Conservation (phyloP, 2,888 invertebrate genomes). For the Deilephila porcellus region DNA sequence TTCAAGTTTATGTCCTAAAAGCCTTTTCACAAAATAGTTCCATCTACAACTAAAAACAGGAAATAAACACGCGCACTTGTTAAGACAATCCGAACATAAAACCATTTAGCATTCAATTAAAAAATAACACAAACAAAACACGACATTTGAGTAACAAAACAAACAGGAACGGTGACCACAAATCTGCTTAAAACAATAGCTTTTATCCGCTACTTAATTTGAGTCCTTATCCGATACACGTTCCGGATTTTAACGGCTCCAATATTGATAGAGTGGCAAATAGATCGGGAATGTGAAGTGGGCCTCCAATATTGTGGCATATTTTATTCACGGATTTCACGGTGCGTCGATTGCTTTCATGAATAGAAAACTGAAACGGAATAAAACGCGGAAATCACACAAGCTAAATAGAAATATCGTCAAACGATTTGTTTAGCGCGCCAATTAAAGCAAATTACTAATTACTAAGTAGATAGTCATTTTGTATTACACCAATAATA, state of each 20-base stretch:
- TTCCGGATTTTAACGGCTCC: background rate
- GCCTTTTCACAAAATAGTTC: too few relatives aligned
- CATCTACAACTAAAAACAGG: too few relatives aligned
- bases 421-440: background rate
- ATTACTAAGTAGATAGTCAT: too few relatives aligned
- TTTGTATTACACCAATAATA: too few relatives aligned
- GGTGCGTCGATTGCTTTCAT: background rate
- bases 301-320: background rate
- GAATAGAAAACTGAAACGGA: background rate
- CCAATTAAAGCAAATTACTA: background rate
- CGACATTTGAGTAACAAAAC: background rate
- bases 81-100: too few relatives aligned
- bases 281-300: constrained; percentile 2
- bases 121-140: background rate
- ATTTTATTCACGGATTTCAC: constrained; percentile 1
- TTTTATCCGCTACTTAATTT: background rate
- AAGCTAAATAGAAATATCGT: too few relatives aligned
- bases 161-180: background rate
- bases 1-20: too few relatives aligned
- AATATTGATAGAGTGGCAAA: constrained; percentile 9
- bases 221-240: background rate
- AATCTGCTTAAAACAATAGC: background rate
- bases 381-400: background rate
- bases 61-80: too few relatives aligned
- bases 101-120: too few relatives aligned